Evolutionary conservation across 2,113 vertebrate genomes (phyloP).

Genomic region (Myodes glareolus): DNA sequence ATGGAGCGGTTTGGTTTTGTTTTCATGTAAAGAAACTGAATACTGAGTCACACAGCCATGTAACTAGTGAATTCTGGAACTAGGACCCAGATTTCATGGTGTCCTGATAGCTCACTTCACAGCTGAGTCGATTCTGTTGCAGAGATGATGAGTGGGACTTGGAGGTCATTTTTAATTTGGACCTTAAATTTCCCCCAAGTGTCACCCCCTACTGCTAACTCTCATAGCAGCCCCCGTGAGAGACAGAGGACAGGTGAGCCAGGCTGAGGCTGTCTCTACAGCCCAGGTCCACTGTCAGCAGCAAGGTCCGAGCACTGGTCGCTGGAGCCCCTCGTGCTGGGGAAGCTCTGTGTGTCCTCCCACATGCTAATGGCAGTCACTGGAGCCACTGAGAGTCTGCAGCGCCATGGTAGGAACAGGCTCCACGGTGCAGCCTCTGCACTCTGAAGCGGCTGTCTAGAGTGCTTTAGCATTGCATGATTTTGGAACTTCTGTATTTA

Average conservation of each 20-base stretch:
- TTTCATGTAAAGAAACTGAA: not conserved
- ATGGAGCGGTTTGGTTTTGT: not conserved
- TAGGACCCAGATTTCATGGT: not conserved
- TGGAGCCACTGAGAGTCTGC: not conserved
- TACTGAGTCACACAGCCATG: not conserved
- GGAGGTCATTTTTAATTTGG: not conserved
- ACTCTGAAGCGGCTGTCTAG: conserved; percentile 38
- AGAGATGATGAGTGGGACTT: not conserved
- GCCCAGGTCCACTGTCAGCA: not conserved
- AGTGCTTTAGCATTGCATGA: not conserved
- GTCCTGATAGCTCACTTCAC: not conserved
- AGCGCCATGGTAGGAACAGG: not conserved
- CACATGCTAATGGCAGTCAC: not conserved
- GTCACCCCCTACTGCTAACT: not conserved
- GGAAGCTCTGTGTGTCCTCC: not conserved
- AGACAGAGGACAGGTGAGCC: not conserved
- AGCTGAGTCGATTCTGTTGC: not conserved
- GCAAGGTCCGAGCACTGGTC: not conserved
- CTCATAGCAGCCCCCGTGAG: not conserved
- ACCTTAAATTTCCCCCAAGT: not conserved
- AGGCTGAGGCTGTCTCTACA: not conserved
- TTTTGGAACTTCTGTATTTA: conserved; percentile 45
- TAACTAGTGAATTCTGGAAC: not conserved
- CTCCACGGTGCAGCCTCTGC: not conserved
- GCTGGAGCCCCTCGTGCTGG: not conserved